Base-by-base conservation (phyloP, 2,888 invertebrate species). In the Drosophila tripunctata region DNA sequence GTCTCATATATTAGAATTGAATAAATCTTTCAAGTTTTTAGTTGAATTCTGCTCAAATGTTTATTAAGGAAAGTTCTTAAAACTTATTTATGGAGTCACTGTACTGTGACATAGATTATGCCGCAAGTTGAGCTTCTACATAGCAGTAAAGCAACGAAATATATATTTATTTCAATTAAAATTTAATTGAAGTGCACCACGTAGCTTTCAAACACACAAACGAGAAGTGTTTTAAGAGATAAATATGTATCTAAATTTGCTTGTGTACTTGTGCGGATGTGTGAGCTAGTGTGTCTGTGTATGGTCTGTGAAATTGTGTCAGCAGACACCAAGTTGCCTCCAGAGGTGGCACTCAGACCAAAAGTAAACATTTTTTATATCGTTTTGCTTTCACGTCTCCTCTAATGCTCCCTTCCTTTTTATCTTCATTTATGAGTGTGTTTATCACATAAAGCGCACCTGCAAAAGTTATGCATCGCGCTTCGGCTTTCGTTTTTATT, bases 141-240 rank as follows among this genome's bases (percentile, higher is more conserved):
- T 67, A 66, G 60, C 65, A 56, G 30, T 15, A 21, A 58, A 45
- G 30, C 50, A 48, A 40, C 62, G 65, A 61, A 69, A 61, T 56
- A 56, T 45, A 62, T 75, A 75, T 86, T 87, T 72, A 81, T 82
- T 85, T 87, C 79, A 83, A 83, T 82, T 83, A 85, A 87, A 87
- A 67, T 83, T 84, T 87, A 85, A 83, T 83, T 83, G 82, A 84
- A 84, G 78, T 81, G 78, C 81, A 60, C 52, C 60, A 55, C 45
- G 57, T 51, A 33, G 33, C 15, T 56, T 30, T 48, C 31, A 40
- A 21, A 48, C 69, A 65, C 19, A 24, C 36, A 44, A 44, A 65
- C 24, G 66, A 58, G 77, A 61, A 63, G 48, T 63, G 57, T 44
- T 44, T 55, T 52, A 56, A 62, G 30, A 55, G 10, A 17, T 19